These are phyloP conservation scores for Papilio polyxenes DNA, from an alignment of 1,140 invertebrate genomes.

Conservation along the genomic window DNA sequence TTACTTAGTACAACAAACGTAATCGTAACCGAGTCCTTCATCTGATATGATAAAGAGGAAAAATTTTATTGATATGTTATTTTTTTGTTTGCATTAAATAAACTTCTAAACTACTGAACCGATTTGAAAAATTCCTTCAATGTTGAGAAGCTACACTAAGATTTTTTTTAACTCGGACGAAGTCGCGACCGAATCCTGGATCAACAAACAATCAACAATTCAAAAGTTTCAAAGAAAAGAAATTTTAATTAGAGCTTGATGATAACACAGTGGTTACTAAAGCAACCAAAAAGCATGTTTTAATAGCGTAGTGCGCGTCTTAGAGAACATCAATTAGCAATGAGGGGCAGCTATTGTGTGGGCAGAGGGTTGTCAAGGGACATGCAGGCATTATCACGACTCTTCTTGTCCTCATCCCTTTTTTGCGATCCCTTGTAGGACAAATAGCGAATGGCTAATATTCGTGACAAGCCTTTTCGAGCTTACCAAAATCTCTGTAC, in stretches of 20 bases:
- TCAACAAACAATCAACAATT: background rate
- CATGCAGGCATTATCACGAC: slow-evolving; percentile 57
- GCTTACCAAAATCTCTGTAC: background rate
- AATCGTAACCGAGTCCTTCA: background rate
- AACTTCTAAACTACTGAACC: too few species aligned
- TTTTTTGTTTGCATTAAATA: too few species aligned
- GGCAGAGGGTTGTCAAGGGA: slow-evolving; percentile 51
- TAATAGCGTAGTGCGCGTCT: slow-evolving; percentile 47
- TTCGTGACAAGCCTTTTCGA: slow-evolving; percentile 59
- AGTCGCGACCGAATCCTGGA: too few species aligned
- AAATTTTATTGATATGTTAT: too few species aligned
- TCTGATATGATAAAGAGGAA: too few species aligned
- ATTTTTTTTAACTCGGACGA: too few species aligned
- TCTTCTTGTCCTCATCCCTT: slow-evolving; percentile 57
- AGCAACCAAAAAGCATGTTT: slow-evolving; percentile 44
- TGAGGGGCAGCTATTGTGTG: slow-evolving; percentile 53
- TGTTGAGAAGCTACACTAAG: too few species aligned
- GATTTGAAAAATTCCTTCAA: too few species aligned
- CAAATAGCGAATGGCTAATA: slow-evolving; percentile 64
- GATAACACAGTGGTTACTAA: slow-evolving; percentile 45
- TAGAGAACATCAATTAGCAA: slow-evolving; percentile 59
- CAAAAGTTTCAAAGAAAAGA: slow-evolving; percentile 39
- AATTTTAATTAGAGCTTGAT: slow-evolving; percentile 50
- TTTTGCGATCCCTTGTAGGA: slow-evolving; percentile 61
- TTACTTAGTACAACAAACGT: slow-evolving; percentile 1